Conservation (phyloP, 2,888 invertebrate species). For the Melieria crassipennis region DNA sequence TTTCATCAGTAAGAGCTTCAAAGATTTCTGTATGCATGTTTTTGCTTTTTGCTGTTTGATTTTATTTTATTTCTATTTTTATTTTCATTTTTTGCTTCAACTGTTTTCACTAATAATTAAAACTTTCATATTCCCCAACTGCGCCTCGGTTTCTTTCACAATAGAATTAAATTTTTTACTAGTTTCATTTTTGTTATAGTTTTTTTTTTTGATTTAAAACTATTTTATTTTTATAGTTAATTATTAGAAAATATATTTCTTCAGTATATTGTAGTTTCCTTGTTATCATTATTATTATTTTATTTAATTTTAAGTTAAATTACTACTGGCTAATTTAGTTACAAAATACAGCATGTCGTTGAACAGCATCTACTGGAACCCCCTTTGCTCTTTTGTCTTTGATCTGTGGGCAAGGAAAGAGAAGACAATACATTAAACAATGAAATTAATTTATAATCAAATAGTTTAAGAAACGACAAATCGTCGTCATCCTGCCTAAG, state of each 20-base stretch:
- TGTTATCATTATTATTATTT: constrained; percentile 26
- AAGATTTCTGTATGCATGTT: not conserved
- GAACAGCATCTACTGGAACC: constrained; percentile 95
- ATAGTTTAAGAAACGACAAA: no score
- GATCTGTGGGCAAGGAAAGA: constrained; percentile 75
- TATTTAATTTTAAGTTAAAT: constrained; percentile 41
- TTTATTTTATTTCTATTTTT: constrained; percentile 12
- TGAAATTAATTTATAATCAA: no score
- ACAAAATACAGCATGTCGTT: constrained; percentile 92
- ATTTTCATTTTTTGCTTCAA: constrained; percentile 25
- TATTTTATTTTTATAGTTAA: not conserved
- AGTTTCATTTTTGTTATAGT: constrained; percentile 9
- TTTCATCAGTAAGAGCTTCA: no score
- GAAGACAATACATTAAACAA: constrained; percentile 35
- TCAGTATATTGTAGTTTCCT: constrained; percentile 20
- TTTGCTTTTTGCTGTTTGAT: constrained; percentile 6
- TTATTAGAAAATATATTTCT: constrained; percentile 34
- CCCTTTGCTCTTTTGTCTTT: constrained; percentile 95
- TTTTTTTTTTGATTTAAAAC: constrained; percentile 9
- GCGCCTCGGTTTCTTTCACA: constrained; percentile 16
- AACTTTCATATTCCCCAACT: no score
- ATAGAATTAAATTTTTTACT: constrained; percentile 26
- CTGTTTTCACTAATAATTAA: constrained; percentile 31
- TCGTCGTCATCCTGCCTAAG: no score
- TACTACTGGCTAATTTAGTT: constrained; percentile 66